These are phyloP conservation scores for Colaptes auratus DNA, from an alignment of 2,113 vertebrate genomes.

Conservation along the genomic window DNA sequence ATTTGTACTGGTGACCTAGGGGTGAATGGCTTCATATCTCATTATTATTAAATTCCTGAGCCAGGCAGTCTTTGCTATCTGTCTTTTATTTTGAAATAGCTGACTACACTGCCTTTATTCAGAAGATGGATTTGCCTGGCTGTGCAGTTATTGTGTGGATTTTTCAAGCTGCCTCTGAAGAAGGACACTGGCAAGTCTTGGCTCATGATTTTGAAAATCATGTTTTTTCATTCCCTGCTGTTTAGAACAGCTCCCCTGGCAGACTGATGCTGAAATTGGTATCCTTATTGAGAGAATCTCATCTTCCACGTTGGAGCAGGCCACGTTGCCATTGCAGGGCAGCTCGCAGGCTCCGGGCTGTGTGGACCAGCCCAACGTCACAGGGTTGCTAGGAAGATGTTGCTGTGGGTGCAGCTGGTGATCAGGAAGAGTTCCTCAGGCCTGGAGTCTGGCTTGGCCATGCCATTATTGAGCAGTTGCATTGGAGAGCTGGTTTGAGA, in stretches of 20 bases:
- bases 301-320: neutral
- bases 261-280: slow-evolving; percentile 37
- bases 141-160: slow-evolving; percentile 61
- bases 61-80: slow-evolving; percentile 55
- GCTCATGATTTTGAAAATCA: slow-evolving; percentile 63
- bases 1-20: slow-evolving; percentile 62
- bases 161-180: slow-evolving; percentile 64
- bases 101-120: slow-evolving; percentile 60
- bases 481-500: neutral
- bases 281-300: slow-evolving; percentile 24
- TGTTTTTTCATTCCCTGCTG: slow-evolving; percentile 52
- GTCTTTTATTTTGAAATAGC: slow-evolving; percentile 67
- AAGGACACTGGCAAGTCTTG: slow-evolving; percentile 59
- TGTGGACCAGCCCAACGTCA: rapidly evolving
- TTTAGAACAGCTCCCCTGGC: slow-evolving; percentile 43
- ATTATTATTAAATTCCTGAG: slow-evolving; percentile 69
- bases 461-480: neutral
- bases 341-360: neutral
- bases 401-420: neutral
- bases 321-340: neutral
- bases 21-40: slow-evolving; percentile 64
- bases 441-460: neutral
- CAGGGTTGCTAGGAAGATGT: neutral
- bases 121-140: slow-evolving; percentile 56
- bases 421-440: neutral